Percentiles rank a stretch among this genome's conserved stretches.
These are phyloP conservation scores for Apis laboriosa DNA, from an alignment of 1,140 invertebrate genomes.

Conservation along the genomic window DNA sequence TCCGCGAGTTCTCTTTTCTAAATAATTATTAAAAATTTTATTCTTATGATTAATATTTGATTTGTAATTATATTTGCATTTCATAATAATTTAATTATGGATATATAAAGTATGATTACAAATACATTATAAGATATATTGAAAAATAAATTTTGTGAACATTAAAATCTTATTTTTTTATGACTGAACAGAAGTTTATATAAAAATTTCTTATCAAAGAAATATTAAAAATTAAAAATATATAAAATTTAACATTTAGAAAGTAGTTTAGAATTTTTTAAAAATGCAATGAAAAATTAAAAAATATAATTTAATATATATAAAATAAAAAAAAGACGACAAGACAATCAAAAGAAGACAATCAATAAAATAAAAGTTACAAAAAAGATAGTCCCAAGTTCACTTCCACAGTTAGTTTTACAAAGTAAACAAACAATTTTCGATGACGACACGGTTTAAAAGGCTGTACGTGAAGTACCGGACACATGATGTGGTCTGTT, in stretches of 20 bases:
- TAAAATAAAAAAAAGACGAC: too few relatives aligned
- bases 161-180: too few relatives aligned
- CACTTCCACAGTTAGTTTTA: slow-evolving; percentile 69
- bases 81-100: slow-evolving; percentile 11
- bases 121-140: neutral
- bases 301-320: neutral
- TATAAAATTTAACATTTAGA: neutral
- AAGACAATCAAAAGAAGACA: too few relatives aligned
- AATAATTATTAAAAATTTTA: neutral
- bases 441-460: slow-evolving; percentile 64
- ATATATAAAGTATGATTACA: neutral
- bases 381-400: slow-evolving; percentile 70
- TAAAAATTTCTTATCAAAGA: neutral
- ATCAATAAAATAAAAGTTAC: slow-evolving; percentile 1
- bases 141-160: neutral
- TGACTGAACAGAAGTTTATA: too few relatives aligned
- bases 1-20: too few relatives aligned
- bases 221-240: neutral
- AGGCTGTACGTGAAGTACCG: slow-evolving; percentile 64
- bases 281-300: neutral
- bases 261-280: neutral
- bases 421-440: slow-evolving; percentile 36
- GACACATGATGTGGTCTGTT: slow-evolving; percentile 64
- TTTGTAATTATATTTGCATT: neutral
- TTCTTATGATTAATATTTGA: neutral